Base-by-base conservation (phyloP, 2,113 vertebrate genomes). In the Panthera uncia region DNA sequence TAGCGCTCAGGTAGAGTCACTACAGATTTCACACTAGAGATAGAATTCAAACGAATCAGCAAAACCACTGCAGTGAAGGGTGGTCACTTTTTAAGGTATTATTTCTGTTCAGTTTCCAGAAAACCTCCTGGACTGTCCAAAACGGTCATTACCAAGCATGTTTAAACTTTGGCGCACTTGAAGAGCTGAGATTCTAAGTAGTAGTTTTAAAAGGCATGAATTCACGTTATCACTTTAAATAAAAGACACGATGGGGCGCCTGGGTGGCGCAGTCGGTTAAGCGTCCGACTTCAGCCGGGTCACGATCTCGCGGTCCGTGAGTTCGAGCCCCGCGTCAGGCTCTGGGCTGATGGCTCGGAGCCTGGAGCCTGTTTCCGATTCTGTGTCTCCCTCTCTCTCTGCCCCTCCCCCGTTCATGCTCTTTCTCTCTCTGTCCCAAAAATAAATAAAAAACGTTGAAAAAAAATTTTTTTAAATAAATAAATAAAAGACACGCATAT, bases 201-300 rank as follows among this genome's bases (percentile, higher is more conserved):
- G 18, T 93, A n/a, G 38, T 79, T 95, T 94, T 71, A 16, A 82
- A 94, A 85, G 66, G n/a, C 25, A 92, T 87, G 57, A 85, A 52
- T 92, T 78, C n/a, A 19, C 50, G 33, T 83, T 41, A 41, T 81
- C 25, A 33, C 76, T 92, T 96, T 65, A 90, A 96, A 73, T 92
- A 29, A 81, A 94, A 84, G 52, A 45, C 31, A 69, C 2, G 16
- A 36, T 36, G 36, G 36, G 36, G 36, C 36, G 36, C 36, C 36
- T 36, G 36, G 36, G 36, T 36, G 36, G 36, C 36, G 36, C 36
- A 36, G 36, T 36, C 36, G 36, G 36, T 36, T 36, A 2, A 2
- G 36, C 36, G 36, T 36, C 36, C 36, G 36, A 36, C 36, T 36
- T 36, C 36, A 36, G 36, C 36, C 36, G 2, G 36, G 36, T 36